Evolutionary conservation across 2,113 vertebrate genomes (phyloP), one percentile per base, ranked within the genome.

Genomic region (Brienomyrus longianalis): DNA sequence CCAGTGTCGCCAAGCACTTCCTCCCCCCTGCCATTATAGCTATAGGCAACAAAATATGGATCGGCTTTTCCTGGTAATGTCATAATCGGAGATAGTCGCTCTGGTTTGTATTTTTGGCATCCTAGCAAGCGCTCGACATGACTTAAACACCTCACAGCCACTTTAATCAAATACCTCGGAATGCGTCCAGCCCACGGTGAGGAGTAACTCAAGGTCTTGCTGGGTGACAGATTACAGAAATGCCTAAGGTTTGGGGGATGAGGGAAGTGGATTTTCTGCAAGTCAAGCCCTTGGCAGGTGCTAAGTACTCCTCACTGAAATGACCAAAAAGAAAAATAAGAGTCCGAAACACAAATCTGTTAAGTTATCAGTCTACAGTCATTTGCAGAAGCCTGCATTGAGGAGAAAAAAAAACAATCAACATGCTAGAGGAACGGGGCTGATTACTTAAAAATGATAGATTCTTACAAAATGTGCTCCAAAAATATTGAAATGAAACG

Each of bases 131-230:
- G 10, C 47, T 6, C 85, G 43, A 54, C 47, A 74, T 77, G 84
- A 31, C 84, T 90, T 90, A 87, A 90, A 77, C 89, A 86, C 85
- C 89, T 62, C 89, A 70, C 15, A 77, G 62, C 48, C 27, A 45
- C 66, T 70, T 87, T 87, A 56, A 80, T 90, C 59, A 50, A 90
- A 87, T 87, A 52, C 50, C 59, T 39, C 70, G 84, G 84, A 86
- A 47, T 54, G 59, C 19, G 56, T 70, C 85, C 66, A 87, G 66
- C 74, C 84, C 52, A 48, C 11, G 48, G 83, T 39, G 21, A 86
- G 85, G 66, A 87, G 62, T 52, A 54, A 87, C 84, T 70, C 83
- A 51, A 70, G 39, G 83, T 39, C 83, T 39, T 66, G 77, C 52
- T 45, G 31, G 13, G 83, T 15, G 56, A 39, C 17, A 47, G 59